phyloP scores from a whole-genome alignment of 2,113 vertebrate species.

The Rhinoptilus africanus region DNA sequence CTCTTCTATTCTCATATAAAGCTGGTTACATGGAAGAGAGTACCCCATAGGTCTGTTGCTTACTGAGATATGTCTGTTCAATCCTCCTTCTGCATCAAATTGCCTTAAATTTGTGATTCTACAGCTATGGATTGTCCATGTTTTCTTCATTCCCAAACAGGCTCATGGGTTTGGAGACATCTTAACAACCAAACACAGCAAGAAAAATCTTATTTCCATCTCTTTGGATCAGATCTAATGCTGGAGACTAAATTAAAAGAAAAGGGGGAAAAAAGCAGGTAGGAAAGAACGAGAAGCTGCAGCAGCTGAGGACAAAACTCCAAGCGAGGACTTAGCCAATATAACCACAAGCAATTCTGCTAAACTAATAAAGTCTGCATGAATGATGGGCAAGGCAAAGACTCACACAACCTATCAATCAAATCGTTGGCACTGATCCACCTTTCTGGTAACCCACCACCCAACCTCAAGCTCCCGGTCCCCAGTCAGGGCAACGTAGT shows the following conservation, averaged over 20 bases:
- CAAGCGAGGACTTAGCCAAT: background rate
- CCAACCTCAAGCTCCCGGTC: background rate
- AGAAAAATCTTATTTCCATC: background rate
- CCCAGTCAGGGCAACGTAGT: accelerated
- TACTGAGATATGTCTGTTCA: background rate
- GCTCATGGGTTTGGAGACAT: background rate
- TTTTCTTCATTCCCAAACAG: background rate
- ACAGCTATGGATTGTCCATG: background rate
- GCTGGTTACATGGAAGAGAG: background rate
- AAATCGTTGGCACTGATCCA: background rate
- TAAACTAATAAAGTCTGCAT: background rate
- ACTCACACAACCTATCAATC: background rate
- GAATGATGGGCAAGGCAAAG: background rate
- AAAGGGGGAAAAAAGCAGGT: background rate
- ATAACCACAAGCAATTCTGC: background rate
- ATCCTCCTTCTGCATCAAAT: background rate
- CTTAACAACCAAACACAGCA: background rate
- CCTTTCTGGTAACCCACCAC: background rate
- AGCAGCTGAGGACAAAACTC: background rate
- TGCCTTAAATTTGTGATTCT: background rate
- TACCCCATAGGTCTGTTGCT: background rate
- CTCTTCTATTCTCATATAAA: background rate
- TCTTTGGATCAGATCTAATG: background rate
- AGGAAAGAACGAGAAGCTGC: background rate
- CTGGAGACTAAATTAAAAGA: background rate